A percentile compares a stretch with the other conserved stretches of the same genome.
These are phyloP conservation scores for Caenorhabditis sp. DNA, from an alignment of 2,888 invertebrate genomes.

Conservation along the genomic window DNA sequence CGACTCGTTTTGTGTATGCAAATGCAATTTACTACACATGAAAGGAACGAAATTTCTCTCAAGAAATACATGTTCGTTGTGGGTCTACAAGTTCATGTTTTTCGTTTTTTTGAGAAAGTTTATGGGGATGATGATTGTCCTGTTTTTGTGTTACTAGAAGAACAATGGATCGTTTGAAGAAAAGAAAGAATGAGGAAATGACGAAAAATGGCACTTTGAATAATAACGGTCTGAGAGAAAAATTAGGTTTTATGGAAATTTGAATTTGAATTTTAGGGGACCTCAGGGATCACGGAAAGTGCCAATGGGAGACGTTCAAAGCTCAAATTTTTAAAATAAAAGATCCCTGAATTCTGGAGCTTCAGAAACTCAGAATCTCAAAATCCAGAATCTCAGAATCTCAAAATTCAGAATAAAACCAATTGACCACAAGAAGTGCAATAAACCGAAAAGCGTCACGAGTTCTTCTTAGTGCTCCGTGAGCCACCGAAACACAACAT, in stretches of 20 bases:
- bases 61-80: too few species aligned
- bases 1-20: too few species aligned
- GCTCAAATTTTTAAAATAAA: too few species aligned
- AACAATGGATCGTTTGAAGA: too few species aligned
- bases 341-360: neutral
- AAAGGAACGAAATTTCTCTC: too few species aligned
- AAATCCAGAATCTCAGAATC: too few species aligned
- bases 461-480: conserved; percentile 16
- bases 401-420: neutral
- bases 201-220: neutral
- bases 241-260: neutral
- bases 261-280: neutral
- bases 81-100: too few species aligned
- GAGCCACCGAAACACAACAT: conserved; percentile 29
- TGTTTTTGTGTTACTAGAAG: too few species aligned
- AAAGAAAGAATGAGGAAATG: neutral
- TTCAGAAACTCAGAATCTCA: neutral
- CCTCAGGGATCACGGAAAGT: neutral
- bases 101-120: too few species aligned
- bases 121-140: too few species aligned
- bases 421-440: conserved; percentile 9
- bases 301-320: neutral
- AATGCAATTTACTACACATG: too few species aligned
- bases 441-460: conserved; percentile 17
- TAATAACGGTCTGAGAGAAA: neutral